phyloP scores from a whole-genome alignment of 2,113 vertebrate species.

The Geococcyx californianus region DNA sequence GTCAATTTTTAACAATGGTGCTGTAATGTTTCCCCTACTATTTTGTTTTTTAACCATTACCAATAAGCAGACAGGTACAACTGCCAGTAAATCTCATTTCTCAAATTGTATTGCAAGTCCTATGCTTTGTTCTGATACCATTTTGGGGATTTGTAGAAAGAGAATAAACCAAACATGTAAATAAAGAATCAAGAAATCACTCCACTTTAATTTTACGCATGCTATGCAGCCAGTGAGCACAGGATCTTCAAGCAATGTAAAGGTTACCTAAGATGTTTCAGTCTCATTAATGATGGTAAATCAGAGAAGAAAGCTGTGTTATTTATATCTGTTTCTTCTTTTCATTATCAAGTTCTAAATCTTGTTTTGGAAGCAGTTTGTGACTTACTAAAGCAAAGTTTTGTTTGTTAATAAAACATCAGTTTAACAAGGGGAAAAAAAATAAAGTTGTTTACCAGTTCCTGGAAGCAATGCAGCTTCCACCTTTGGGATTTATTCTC shows the following conservation, averaged over 20 bases:
- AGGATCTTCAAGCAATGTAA: neutral
- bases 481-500: neutral
- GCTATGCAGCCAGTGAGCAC: neutral
- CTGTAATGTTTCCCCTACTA: neutral
- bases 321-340: neutral
- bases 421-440: neutral
- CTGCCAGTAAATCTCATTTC: neutral
- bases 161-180: accelerated
- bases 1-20: neutral
- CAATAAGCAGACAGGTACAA: neutral
- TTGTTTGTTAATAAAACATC: conserved; percentile 9
- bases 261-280: neutral
- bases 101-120: neutral
- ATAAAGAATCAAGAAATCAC: neutral
- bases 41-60: neutral
- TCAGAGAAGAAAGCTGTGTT: neutral
- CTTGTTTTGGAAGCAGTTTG: neutral
- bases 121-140: neutral
- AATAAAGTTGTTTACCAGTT: neutral
- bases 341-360: neutral
- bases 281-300: neutral
- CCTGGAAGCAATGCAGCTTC: neutral
- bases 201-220: neutral
- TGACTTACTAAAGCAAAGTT: neutral
- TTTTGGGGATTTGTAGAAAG: neutral